Evolutionary conservation across 2,888 invertebrate genomes (phyloP).

Genomic region (Cheiracanthium punctorium): DNA sequence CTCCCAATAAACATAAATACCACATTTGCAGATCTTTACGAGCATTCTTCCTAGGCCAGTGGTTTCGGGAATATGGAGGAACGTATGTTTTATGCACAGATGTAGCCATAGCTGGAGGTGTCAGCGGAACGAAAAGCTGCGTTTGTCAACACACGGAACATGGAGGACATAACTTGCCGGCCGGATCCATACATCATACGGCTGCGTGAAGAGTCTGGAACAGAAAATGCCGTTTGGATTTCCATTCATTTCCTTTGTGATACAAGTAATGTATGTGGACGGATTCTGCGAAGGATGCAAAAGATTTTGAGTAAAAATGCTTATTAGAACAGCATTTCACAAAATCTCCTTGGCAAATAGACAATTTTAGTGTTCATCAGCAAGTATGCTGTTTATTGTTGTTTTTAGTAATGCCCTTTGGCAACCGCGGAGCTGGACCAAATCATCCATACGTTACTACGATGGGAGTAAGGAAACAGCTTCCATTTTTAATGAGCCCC

Average conservation of each 20-base stretch:
- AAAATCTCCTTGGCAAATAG: no score
- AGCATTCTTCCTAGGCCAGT: neutral
- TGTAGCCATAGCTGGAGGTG: neutral
- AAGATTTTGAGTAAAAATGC: no score
- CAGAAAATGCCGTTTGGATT: neutral
- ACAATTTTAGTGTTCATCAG: no score
- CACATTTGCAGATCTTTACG: neutral
- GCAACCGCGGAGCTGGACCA: no score
- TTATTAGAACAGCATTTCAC: no score
- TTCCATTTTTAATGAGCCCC: no score
- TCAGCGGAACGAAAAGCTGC: neutral
- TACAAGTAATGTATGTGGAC: neutral
- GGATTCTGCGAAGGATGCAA: no score
- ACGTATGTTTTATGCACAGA: neutral
- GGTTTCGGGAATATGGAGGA: neutral
- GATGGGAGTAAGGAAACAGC: no score
- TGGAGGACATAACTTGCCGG: neutral
- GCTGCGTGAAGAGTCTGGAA: neutral
- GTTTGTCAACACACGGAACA: neutral
- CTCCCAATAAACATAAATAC: neutral
- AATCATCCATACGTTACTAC: no score
- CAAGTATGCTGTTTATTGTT: no score
- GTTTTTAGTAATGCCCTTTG: no score
- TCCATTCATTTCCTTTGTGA: neutral
- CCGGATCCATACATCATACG: neutral